phyloP scores from a whole-genome alignment of 2,797 vertebrate species.

The Poliocrania exsul region DNA sequence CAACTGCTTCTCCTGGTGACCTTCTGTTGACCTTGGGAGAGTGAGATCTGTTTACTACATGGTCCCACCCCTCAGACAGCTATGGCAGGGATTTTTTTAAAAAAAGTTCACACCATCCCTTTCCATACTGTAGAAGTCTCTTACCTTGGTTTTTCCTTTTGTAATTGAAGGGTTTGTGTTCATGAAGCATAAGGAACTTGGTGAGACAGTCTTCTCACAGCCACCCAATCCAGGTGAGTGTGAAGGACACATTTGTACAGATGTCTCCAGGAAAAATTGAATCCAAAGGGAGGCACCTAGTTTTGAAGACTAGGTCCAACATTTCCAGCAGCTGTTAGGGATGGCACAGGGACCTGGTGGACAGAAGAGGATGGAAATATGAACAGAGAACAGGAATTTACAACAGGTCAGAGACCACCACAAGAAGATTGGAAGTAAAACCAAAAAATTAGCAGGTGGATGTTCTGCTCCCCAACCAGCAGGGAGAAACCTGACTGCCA shows the following conservation, averaged over 20 bases:
- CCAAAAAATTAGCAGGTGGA: background rate
- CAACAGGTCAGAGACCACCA: background rate
- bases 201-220: background rate
- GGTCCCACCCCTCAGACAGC: background rate
- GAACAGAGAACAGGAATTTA: background rate
- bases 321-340: background rate
- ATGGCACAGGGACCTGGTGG: fast-evolving
- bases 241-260: background rate
- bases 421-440: fast-evolving
- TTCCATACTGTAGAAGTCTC: background rate
- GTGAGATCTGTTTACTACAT: background rate
- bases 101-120: background rate
- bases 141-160: background rate
- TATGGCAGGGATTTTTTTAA: background rate
- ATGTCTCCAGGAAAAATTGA: background rate
- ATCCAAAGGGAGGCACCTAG: background rate
- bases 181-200: background rate
- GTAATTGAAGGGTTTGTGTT: background rate
- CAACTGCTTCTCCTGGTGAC: background rate
- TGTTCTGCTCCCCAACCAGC: background rate
- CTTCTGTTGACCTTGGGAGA: background rate
- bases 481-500: background rate
- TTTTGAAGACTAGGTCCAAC: background rate
- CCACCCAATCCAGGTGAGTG: background rate
- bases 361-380: fast-evolving